Evolutionary conservation across 2,113 vertebrate species (phyloP).

Genomic region (Neopipo cinnamomea): DNA sequence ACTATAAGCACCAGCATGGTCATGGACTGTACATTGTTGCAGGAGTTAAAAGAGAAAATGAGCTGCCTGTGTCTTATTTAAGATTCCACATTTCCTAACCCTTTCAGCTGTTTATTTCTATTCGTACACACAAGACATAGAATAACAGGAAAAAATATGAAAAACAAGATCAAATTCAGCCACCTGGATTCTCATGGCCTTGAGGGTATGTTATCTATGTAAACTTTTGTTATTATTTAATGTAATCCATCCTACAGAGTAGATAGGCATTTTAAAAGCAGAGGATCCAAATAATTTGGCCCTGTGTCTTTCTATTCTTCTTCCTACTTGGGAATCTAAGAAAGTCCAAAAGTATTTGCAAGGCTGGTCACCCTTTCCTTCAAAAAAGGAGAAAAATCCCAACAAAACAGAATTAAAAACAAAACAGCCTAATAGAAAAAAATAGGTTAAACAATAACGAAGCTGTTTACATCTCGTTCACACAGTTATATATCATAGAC

Average conservation of each 20-base stretch:
- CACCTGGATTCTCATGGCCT: not conserved
- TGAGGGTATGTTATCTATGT: not conserved
- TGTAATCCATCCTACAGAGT: not conserved
- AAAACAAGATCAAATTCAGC: not conserved
- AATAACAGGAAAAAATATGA: not conserved
- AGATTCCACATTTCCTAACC: not conserved
- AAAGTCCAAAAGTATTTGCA: not conserved
- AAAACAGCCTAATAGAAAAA: not conserved
- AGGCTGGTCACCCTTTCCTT: not conserved
- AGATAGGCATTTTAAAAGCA: not conserved
- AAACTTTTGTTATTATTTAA: not conserved
- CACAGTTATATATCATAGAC: not conserved
- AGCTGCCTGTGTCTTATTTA: not conserved
- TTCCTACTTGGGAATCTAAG: not conserved
- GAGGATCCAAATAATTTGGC: not conserved
- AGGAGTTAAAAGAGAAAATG: not conserved
- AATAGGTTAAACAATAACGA: not conserved
- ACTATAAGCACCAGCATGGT: not conserved
- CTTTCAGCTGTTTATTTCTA: not conserved
- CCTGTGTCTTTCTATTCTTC: not conserved
- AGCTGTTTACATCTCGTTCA: not conserved
- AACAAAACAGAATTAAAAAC: not conserved
- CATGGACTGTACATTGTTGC: not conserved
- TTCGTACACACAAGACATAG: not conserved
- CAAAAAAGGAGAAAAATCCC: not conserved